These are phyloP conservation scores for Amphiprion clarkii DNA, from an alignment of 2,797 vertebrate species.

Conservation along the genomic window DNA sequence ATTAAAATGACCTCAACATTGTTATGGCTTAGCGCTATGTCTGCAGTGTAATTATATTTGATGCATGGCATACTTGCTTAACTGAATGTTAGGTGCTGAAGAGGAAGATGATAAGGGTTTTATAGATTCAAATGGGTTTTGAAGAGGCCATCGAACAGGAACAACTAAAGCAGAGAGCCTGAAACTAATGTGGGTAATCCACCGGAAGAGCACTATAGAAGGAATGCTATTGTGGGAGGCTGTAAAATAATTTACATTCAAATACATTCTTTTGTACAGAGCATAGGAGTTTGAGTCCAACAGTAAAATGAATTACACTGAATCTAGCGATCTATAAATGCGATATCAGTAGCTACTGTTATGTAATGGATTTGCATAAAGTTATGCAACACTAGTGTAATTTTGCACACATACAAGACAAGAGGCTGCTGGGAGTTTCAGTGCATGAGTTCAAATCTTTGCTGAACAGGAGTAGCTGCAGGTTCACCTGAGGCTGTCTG, in stretches of 20 bases:
- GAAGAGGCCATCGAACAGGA: constrained; percentile 50
- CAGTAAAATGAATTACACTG: constrained; percentile 51
- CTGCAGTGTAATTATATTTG: constrained; percentile 7
- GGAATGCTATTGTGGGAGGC: constrained; percentile 60
- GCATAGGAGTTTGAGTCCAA: constrained; percentile 27
- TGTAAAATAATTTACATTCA: constrained; percentile 73
- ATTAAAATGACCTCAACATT: constrained; percentile 13
- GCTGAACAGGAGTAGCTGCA: constrained; percentile 36
- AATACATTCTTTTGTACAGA: constrained; percentile 60
- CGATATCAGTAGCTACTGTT: constrained; percentile 11
- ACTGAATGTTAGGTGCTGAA: constrained; percentile 7
- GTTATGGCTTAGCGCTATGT: not conserved
- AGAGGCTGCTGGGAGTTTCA: not conserved
- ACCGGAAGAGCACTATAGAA: constrained; percentile 63
- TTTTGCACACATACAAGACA: constrained; percentile 3
- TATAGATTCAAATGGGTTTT: constrained; percentile 55
- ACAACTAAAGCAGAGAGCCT: constrained; percentile 56
- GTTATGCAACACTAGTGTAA: not conserved
- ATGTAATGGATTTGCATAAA: constrained; percentile 19
- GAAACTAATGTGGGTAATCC: constrained; percentile 76
- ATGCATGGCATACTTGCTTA: constrained; percentile 4
- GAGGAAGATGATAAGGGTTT: constrained; percentile 35
- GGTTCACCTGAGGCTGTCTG: constrained; percentile 50
- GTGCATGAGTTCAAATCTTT: constrained; percentile 12
- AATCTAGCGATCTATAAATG: constrained; percentile 28